Evolutionary conservation across 2,888 invertebrate genomes (phyloP).

Genomic region (Timandra comae): DNA sequence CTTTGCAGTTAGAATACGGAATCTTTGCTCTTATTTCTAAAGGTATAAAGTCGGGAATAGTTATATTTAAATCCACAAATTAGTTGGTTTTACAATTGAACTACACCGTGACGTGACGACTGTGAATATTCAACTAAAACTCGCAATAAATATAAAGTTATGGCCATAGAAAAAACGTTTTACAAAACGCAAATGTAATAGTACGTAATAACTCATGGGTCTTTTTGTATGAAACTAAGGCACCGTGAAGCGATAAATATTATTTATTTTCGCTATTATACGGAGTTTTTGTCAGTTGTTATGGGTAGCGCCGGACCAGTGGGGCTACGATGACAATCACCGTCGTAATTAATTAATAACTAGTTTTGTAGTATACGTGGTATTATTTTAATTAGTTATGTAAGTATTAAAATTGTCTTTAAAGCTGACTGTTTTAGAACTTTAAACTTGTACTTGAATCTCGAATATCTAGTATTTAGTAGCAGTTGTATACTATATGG

Average conservation of each 20-base stretch:
- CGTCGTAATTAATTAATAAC: constrained; percentile 10
- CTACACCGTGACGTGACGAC: constrained; percentile 63
- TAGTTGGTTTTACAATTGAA: constrained; percentile 47
- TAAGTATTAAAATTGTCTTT: too few species aligned
- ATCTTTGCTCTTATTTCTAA: constrained; percentile 4
- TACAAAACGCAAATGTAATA: constrained; percentile 71
- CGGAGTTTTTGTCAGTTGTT: constrained; percentile 72
- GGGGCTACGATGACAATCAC: constrained; percentile 15
- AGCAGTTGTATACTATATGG: too few species aligned
- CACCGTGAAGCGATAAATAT: constrained; percentile 76
- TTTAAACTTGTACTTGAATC: too few species aligned
- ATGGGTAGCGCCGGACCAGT: constrained; percentile 54
- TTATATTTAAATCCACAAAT: constrained; percentile 22
- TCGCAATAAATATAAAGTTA: constrained; percentile 72
- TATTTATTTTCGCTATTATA: constrained; percentile 77
- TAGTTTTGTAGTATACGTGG: too few species aligned
- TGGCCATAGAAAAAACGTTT: constrained; percentile 65
- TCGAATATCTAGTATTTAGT: too few species aligned
- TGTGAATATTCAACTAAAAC: constrained; percentile 69
- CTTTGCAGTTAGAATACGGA: background rate
- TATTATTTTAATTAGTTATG: too few species aligned
- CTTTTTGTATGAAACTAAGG: constrained; percentile 73
- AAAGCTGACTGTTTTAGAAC: too few species aligned
- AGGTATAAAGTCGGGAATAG: constrained; percentile 24
- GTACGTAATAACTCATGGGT: constrained; percentile 71